Base-by-base conservation (phyloP, 2,797 vertebrate genomes). In the Pelochelys cantorii region DNA sequence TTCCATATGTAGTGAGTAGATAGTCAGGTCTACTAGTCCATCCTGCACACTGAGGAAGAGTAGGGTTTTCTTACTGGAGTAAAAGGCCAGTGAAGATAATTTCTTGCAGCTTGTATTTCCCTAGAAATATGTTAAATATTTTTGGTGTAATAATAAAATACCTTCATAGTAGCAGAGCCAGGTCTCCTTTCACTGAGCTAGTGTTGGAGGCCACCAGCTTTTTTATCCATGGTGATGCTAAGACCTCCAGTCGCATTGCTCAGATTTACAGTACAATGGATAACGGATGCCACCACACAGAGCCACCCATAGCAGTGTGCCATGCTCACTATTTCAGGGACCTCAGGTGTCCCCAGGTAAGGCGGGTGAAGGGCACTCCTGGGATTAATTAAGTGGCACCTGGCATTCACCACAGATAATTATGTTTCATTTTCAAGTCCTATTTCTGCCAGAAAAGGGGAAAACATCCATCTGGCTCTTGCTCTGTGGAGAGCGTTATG, bases 361-460 rank as follows among this genome's bases (percentile, higher is more conserved):
- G 27, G 23, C 52, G 62, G 18, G 20, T 17, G 25, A 48, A 94
- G 83, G 77, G 18, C 79, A 56, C 31, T 86, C 87, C 85, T 81
- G 34, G 37, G 77, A 52, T 83, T 37, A 68, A 54, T 57, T 34
- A 87, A 90, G 42, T 25, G 85, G 48, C 42, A 8, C 60, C 34
- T n/a, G 79, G 89, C 87, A 91, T 79, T 60, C 80, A 37, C 57
- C 57, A 75, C 62, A 77, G 15, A 84, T 34, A 82, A 79, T 13
- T 71, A 5, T 48, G 54, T 89, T 94, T 85, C 85, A 90, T 91
- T 87, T 42, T 37, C 68, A 75, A 60, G 80, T 78, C 82, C 25
- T 56, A 59, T 84, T 59, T 86, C 83, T 94, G 79, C 29, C 88
- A 81, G 92, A 95, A 88, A 86, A 5, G 25, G 90, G 84, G 62